These are phyloP conservation scores for Diglossa cyanea DNA, from an alignment of 2,797 vertebrate genomes.

Conservation along the genomic window DNA sequence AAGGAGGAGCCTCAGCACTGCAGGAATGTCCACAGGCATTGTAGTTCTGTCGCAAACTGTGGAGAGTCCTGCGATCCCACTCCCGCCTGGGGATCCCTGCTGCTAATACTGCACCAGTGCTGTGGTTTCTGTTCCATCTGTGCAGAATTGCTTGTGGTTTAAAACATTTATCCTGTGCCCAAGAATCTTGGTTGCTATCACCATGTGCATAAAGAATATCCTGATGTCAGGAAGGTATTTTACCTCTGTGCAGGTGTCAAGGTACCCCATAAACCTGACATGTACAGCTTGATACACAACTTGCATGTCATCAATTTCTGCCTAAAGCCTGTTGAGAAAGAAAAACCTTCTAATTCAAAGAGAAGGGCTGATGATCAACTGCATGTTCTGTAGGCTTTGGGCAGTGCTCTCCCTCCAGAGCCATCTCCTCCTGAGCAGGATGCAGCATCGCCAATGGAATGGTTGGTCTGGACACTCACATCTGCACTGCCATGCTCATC, in stretches of 20 bases:
- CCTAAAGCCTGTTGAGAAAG: neutral
- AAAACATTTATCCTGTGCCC: neutral
- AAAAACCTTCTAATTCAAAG: neutral
- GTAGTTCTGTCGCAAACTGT: neutral
- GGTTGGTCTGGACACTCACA: neutral
- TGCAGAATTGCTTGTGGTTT: neutral
- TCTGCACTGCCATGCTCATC: neutral
- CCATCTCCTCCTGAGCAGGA: neutral
- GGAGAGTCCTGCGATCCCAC: neutral
- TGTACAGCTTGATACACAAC: neutral
- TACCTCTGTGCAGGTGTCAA: neutral
- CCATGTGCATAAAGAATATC: neutral
- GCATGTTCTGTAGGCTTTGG: neutral
- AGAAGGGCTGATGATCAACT: neutral
- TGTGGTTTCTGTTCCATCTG: neutral
- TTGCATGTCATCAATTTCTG: fast-evolving
- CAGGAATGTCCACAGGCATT: neutral
- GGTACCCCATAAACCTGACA: neutral
- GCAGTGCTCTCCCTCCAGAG: neutral
- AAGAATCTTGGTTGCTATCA: neutral
- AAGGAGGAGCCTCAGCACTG: neutral
- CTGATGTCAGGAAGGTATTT: neutral
- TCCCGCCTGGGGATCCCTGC: neutral
- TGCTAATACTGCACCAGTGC: neutral
- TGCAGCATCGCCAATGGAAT: neutral